phyloP scores from a whole-genome alignment of 2,888 invertebrate species.

The Dryococelus australis region DNA sequence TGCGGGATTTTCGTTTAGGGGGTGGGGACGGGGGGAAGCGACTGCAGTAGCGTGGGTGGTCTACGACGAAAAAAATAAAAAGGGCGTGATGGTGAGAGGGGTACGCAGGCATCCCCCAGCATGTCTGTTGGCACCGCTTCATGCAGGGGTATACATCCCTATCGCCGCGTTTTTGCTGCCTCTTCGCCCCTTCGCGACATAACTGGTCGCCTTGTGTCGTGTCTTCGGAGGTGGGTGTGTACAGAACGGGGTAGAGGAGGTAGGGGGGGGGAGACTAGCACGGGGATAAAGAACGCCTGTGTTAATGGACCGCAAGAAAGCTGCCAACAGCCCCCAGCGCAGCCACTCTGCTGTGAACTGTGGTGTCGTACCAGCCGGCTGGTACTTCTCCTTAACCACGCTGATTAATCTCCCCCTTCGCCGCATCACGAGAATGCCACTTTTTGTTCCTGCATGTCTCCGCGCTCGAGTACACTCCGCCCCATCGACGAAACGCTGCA shows the following conservation, averaged over 20 bases:
- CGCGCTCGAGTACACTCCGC: background rate
- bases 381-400: background rate
- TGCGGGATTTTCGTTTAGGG: no score
- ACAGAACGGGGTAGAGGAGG: no score
- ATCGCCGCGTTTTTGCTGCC: background rate
- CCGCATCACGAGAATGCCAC: background rate
- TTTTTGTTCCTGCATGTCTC: background rate
- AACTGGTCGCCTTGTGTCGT: background rate
- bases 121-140: background rate
- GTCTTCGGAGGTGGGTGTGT: background rate
- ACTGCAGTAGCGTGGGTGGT: background rate
- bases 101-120: background rate
- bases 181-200: background rate
- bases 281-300: conserved; percentile 2
- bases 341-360: background rate
- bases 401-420: background rate
- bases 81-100: background rate
- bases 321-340: background rate
- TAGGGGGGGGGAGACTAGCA: no score
- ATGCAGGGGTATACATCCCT: background rate
- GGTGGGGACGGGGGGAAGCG: background rate
- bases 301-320: background rate
- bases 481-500: background rate
- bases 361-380: background rate
- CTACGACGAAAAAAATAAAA: background rate